Evolutionary conservation across 2,888 invertebrate species (phyloP).

Genomic region (Andrena flavipes): DNA sequence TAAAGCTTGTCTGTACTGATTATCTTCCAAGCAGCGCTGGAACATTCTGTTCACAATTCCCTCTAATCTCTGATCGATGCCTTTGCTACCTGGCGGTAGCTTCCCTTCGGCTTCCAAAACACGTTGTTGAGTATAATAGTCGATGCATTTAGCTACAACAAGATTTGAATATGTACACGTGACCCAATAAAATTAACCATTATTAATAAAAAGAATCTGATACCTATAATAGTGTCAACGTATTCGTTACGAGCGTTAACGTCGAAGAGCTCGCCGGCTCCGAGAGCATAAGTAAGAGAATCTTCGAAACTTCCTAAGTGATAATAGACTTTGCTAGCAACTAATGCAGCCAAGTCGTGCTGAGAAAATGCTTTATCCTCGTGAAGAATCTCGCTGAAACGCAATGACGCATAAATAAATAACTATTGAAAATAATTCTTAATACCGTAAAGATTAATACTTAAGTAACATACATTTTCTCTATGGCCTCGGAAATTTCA

Average conservation of each 20-base stretch:
- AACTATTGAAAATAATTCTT: background rate
- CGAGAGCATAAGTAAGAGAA: constrained; percentile 98
- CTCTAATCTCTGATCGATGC: constrained; percentile 93
- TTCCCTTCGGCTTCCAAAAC: constrained; percentile 90
- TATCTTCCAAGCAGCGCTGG: constrained; percentile 96
- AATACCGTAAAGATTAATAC: background rate
- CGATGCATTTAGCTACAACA: constrained; percentile 95
- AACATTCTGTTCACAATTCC: constrained; percentile 99
- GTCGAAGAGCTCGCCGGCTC: constrained; percentile 97
- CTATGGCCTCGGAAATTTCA: constrained; percentile 98
- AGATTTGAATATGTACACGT: constrained; percentile 4
- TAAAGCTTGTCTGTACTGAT: constrained; percentile 97
- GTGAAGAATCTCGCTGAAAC: constrained; percentile 93
- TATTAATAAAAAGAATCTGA: background rate
- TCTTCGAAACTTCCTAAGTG: constrained; percentile 99
- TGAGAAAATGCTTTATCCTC: constrained; percentile 96
- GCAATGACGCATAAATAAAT: background rate
- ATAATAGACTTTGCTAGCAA: constrained; percentile 99
- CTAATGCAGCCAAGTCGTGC: constrained; percentile 96
- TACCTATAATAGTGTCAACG: constrained; percentile 96
- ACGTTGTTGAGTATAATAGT: constrained; percentile 96
- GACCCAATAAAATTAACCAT: background rate
- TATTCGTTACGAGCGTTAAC: constrained; percentile 97
- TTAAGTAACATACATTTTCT: constrained; percentile 92
- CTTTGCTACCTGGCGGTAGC: constrained; percentile 87